These are phyloP conservation scores for Halcyon chelicuti DNA, from an alignment of 2,797 vertebrate genomes.

Conservation along the genomic window DNA sequence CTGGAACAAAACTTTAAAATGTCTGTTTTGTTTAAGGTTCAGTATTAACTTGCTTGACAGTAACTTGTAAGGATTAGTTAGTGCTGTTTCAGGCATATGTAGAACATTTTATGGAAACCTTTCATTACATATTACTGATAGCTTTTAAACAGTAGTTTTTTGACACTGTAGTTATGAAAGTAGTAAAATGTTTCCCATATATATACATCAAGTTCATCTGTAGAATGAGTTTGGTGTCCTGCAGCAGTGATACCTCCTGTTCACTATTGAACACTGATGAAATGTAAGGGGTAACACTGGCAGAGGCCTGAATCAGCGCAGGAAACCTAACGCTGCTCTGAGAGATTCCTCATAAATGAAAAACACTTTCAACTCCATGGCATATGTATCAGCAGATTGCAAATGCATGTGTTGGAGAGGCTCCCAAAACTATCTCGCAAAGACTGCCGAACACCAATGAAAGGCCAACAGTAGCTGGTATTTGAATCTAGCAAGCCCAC, in stretches of 20 bases:
- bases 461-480: conserved; percentile 53
- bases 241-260: neutral
- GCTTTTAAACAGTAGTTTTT: neutral
- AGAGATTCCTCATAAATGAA: conserved; percentile 8
- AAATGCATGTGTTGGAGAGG: conserved; percentile 51
- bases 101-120: neutral
- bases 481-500: conserved; percentile 52
- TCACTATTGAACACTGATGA: neutral
- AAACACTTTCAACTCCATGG: neutral
- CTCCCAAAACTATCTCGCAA: conserved; percentile 35
- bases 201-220: neutral
- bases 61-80: neutral
- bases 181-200: neutral
- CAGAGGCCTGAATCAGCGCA: conserved; percentile 15
- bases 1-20: neutral
- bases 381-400: conserved; percentile 71
- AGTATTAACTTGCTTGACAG: neutral
- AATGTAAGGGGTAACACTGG: neutral
- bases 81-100: neutral
- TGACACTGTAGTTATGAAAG: neutral
- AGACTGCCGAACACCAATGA: conserved; percentile 41
- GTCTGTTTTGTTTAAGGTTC: neutral
- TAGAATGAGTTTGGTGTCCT: neutral
- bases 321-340: conserved; percentile 1
- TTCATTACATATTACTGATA: neutral